Conservation (phyloP, 2,888 invertebrate genomes). For the Griposia aprilina region DNA sequence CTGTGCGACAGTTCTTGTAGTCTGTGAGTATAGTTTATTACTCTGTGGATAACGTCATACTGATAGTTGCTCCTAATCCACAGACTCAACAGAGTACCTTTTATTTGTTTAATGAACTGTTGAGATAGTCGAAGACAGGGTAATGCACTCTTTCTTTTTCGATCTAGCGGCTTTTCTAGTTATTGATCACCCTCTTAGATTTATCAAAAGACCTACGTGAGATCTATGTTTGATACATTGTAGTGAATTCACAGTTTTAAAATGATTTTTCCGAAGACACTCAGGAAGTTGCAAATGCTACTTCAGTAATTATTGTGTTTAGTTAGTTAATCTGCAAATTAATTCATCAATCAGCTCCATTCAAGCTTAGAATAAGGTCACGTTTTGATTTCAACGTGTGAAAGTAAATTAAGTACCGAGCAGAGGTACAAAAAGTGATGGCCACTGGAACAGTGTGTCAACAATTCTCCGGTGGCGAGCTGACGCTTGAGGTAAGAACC, state of each 20-base stretch:
- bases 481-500: constrained; percentile 51
- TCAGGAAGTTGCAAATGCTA: not conserved
- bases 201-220: not conserved
- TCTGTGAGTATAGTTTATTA: no score
- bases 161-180: not conserved
- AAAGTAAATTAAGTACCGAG: no score
- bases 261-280: not conserved
- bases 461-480: constrained; percentile 33
- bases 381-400: not conserved
- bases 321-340: not conserved
- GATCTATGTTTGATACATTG: not conserved
- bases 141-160: no score
- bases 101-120: no score
- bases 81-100: no score
- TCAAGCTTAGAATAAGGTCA: not conserved
- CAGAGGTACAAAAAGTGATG: constrained; percentile 52
- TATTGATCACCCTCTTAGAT: not conserved
- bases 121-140: no score
- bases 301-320: not conserved
- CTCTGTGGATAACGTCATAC: no score
- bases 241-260: not conserved
- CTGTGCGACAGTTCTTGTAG: no score
- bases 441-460: constrained; percentile 56
- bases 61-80: no score
- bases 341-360: no score